Conservation (phyloP, 2,888 invertebrate genomes). For the Chymomyza caudatula region DNA sequence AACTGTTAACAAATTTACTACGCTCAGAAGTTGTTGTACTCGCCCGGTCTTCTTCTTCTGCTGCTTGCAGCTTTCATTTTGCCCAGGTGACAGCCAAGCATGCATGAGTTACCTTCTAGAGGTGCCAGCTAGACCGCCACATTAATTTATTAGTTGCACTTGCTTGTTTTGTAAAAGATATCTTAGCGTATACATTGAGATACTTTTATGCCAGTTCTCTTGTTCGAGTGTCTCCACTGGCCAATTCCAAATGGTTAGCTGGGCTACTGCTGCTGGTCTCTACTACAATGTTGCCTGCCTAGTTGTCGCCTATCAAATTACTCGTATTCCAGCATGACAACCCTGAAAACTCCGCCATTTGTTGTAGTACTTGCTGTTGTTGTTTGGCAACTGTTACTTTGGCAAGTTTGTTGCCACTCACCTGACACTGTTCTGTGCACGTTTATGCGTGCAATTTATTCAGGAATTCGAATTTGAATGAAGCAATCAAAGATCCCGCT, state of each 20-base stretch:
- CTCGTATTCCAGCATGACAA: conserved; percentile 30
- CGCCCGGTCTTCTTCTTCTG: neutral
- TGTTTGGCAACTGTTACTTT: conserved; percentile 1
- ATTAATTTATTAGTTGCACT: conserved; percentile 71
- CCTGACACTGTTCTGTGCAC: neutral
- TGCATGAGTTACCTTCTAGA: neutral
- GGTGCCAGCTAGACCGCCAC: conserved; percentile 44
- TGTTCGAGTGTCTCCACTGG: conserved; percentile 10
- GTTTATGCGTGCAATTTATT: conserved; percentile 28
- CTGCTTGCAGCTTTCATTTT: conserved; percentile 58
- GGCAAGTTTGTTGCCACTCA: neutral
- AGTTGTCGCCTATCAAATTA: conserved; percentile 69
- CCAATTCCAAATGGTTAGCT: neutral
- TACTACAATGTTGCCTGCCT: conserved; percentile 21
- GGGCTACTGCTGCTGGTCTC: neutral
- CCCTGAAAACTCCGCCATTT: conserved; percentile 35
- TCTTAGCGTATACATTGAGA: conserved; percentile 41
- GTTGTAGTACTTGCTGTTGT: conserved; percentile 6
- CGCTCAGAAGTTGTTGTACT: conserved; percentile 24
- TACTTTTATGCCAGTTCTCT: conserved; percentile 20
- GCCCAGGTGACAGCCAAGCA: conserved; percentile 50
- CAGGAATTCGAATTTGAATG: neutral
- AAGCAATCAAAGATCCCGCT: conserved; percentile 22
- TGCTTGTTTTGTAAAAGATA: conserved; percentile 62
- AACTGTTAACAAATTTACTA: conserved; percentile 63